phyloP scores from a whole-genome alignment of 2,113 vertebrate species.

The Piliocolobus tephrosceles region DNA sequence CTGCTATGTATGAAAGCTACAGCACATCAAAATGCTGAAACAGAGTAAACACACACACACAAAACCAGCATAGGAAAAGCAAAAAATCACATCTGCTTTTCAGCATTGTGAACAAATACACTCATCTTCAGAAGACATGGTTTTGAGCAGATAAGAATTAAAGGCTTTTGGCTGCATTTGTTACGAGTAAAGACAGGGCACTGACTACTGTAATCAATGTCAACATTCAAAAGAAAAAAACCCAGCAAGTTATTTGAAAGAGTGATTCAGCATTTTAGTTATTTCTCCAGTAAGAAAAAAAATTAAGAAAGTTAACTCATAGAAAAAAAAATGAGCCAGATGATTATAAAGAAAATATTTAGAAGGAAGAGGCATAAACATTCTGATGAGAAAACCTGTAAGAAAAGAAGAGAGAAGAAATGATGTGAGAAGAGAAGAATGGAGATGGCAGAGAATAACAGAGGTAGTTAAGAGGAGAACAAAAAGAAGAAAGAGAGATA shows the following conservation, averaged over 20 bases:
- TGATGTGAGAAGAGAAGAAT: neutral
- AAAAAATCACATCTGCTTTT: slow-evolving; percentile 33
- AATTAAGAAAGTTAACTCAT: neutral
- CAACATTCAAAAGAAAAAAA: slow-evolving; percentile 23
- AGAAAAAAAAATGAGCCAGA: neutral
- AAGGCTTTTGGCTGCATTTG: slow-evolving; percentile 21
- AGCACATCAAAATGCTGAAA: slow-evolving; percentile 49
- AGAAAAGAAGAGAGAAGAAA: neutral
- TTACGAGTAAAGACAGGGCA: neutral
- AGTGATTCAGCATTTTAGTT: slow-evolving; percentile 18
- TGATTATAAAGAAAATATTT: neutral
- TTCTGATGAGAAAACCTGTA: neutral
- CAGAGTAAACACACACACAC: neutral
- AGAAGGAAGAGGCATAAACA: neutral
- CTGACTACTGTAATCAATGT: slow-evolving; percentile 43
- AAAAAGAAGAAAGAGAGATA: neutral
- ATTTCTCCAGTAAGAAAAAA: neutral
- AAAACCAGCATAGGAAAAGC: neutral
- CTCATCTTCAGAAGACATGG: slow-evolving; percentile 47
- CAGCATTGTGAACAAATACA: slow-evolving; percentile 26
- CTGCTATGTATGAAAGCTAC: slow-evolving; percentile 43
- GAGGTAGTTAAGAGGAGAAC: neutral
- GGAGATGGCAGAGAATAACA: neutral
- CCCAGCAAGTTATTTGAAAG: slow-evolving; percentile 10
- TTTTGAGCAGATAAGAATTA: slow-evolving; percentile 47